Conservation (phyloP, 1,140 invertebrate genomes). For the Drosophila triauraria region DNA sequence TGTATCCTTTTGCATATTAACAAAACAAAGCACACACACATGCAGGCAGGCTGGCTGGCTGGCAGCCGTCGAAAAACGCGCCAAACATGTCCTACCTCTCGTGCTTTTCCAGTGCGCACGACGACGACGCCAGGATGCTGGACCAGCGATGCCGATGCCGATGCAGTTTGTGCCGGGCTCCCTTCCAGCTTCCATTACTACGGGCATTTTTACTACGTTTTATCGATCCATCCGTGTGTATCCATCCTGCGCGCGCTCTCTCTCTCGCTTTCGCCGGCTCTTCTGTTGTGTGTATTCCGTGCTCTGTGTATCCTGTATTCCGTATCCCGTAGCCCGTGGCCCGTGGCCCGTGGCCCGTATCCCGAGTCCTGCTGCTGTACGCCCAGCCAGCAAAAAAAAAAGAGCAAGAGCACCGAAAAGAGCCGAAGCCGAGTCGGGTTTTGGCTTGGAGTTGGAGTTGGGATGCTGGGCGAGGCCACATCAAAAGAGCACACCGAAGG, state of each 20-base stretch:
- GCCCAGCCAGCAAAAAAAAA: conserved; percentile 63
- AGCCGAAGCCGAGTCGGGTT: conserved; percentile 20
- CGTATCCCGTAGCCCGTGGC: conserved; percentile 1
- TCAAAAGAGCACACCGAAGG: conserved; percentile 68
- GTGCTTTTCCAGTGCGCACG: conserved; percentile 78
- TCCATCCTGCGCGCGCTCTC: conserved; percentile 16
- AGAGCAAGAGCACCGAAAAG: conserved; percentile 51
- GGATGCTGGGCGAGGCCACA: conserved; percentile 66
- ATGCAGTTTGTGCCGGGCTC: conserved; percentile 27
- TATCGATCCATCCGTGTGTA: conserved; percentile 68
- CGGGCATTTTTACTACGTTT: conserved; percentile 83
- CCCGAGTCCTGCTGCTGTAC: conserved; percentile 63
- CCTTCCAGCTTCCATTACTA: conserved; percentile 83
- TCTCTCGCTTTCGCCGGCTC: background rate
- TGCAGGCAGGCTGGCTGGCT: conserved; percentile 6
- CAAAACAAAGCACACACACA: conserved; percentile 36
- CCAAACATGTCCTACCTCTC: conserved; percentile 84
- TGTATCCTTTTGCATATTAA: conserved; percentile 39
- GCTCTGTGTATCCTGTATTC: background rate
- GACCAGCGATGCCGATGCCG: conserved; percentile 27
- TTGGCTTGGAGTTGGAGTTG: conserved; percentile 9
- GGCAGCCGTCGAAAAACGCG: conserved; percentile 63
- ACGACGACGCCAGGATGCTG: conserved; percentile 37
- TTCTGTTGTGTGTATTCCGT: conserved; percentile 29
- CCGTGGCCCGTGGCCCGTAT: conserved; percentile 1